Percentiles rank a stretch among this genome's conserved stretches.
phyloP scores from a whole-genome alignment of 2,888 invertebrate genomes.

The Agrilus mali region DNA sequence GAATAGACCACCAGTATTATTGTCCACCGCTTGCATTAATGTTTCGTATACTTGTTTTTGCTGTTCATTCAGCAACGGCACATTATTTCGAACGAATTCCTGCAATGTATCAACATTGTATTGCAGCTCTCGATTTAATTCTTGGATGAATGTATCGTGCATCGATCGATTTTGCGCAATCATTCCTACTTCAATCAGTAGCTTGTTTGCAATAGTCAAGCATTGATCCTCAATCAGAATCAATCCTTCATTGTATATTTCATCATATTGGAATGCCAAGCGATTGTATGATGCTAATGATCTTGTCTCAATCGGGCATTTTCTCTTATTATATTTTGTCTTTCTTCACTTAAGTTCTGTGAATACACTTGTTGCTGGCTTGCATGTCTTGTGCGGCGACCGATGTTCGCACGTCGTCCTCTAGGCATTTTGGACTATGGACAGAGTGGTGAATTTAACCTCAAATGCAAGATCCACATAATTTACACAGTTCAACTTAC shows the following conservation, averaged over 20 bases:
- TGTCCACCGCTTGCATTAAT: conserved; percentile 6
- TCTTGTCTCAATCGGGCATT: too few species aligned
- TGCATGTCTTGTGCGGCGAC: too few species aligned
- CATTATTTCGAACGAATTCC: conserved; percentile 7
- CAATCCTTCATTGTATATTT: conserved; percentile 19
- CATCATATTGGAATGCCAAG: neutral
- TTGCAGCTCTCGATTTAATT: conserved; percentile 12
- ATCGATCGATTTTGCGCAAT: conserved; percentile 4
- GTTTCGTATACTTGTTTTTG: conserved; percentile 17
- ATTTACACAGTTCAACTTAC: too few species aligned
- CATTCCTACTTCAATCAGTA: conserved; percentile 2
- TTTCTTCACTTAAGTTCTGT: too few species aligned
- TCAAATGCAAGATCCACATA: too few species aligned
- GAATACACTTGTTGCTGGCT: too few species aligned
- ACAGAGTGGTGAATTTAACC: too few species aligned
- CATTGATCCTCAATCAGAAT: conserved; percentile 19
- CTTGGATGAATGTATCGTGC: conserved; percentile 13
- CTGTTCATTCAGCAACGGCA: conserved; percentile 13
- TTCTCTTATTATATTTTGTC: too few species aligned
- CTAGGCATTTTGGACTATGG: too few species aligned
- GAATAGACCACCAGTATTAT: conserved; percentile 11
- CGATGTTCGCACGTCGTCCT: too few species aligned
- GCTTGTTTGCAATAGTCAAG: conserved; percentile 1
- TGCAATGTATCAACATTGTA: conserved; percentile 13
- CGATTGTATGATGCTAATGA: too few species aligned